Evolutionary conservation across 1,140 invertebrate genomes (phyloP), one percentile per base, ranked within the genome.

Genomic region (Tetragonula clypearis): DNA sequence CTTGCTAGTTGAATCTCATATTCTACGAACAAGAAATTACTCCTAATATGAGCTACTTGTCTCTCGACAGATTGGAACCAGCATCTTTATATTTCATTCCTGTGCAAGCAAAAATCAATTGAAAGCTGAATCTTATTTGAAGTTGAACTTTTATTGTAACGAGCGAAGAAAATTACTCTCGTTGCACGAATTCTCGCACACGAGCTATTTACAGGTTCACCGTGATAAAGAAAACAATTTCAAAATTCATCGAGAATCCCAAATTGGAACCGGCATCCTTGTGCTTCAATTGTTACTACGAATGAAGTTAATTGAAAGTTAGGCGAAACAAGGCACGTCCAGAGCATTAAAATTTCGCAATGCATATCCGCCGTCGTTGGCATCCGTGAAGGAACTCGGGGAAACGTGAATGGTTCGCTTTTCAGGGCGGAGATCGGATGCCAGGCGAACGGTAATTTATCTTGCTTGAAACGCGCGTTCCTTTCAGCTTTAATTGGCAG

Each of bases 401-500:
- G 8, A 19, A 9, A 21, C 66, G 17, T 17, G 30, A 5, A 9
- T 17, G 17, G 14, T 9, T 35, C 17, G 26, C 12, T 35, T 12
- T 56, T 53, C 53, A 26, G 12, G 5, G 41, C 41, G 41, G 12
- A 19, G 11, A 80, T 35, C 6, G 21, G 72, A 55, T 12, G 8
- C 26, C 56, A 21, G 23, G 35, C 21, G 26, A 65, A 26, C 19
- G 21, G 26, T 19, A 49, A 82, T 82, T 82, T 35, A 49, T 82
- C 79, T 82, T 55, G 41, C 41, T 75, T 23, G 71, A 65, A 49
- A 26, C 35, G 53, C 55, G 79, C 11, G 65, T 53, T 60, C 56
- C n/a, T 65, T 74, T 65, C 26, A 21, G 19, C 35, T 41, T 65
- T 74, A 76, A 76, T 66, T 76, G 60, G 26, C 49, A 76, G 41